Percentiles rank a stretch among this genome's conserved stretches.
phyloP scores from a whole-genome alignment of 2,113 vertebrate genomes.

The Gavialis gangeticus region DNA sequence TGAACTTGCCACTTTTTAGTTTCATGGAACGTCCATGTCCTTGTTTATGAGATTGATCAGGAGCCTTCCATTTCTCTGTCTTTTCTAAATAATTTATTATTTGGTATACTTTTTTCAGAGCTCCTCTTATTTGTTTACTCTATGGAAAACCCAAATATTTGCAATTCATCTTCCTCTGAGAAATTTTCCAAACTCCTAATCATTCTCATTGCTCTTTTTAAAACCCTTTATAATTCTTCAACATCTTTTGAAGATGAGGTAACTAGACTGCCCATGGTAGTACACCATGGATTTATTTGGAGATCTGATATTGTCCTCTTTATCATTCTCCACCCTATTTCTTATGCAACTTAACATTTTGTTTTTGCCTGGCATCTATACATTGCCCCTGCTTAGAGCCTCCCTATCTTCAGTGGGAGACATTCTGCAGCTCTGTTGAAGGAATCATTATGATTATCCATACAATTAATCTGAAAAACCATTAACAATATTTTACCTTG shows the following conservation, averaged over 20 bases:
- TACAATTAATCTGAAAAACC: not conserved
- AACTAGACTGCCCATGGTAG: not conserved
- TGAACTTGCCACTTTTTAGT: not conserved
- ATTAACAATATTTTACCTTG: not conserved
- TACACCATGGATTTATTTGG: not conserved
- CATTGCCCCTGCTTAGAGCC: not conserved
- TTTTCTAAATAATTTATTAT: accelerated
- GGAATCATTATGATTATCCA: not conserved
- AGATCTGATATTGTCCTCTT: not conserved
- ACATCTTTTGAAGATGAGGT: not conserved
- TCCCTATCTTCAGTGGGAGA: too few species aligned
- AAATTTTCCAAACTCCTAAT: not conserved
- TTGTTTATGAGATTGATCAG: accelerated
- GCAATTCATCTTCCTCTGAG: not conserved
- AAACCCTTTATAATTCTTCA: not conserved
- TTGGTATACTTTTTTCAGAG: not conserved
- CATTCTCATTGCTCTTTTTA: not conserved
- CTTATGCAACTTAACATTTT: not conserved
- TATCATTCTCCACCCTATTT: not conserved
- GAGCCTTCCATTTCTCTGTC: accelerated
- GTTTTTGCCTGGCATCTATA: not conserved
- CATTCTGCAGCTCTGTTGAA: not conserved
- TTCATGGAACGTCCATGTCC: not conserved
- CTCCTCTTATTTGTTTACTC: not conserved
- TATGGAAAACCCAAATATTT: not conserved